phyloP scores from a whole-genome alignment of 2,888 invertebrate species.

The Schrankia costaestrigalis region DNA sequence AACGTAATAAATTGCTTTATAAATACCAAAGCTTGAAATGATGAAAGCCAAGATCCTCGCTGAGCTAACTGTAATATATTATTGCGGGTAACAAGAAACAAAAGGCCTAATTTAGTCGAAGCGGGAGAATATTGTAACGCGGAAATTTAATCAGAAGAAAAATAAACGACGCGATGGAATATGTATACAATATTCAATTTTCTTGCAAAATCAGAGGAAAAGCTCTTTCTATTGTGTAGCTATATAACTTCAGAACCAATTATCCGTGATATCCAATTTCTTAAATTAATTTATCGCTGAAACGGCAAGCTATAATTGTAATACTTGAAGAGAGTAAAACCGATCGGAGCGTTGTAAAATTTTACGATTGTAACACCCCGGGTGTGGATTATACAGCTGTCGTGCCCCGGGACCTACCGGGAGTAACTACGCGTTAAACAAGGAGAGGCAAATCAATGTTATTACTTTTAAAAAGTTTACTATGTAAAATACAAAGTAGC shows the following conservation, averaged over 20 bases:
- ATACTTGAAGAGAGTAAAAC: slow-evolving; percentile 26
- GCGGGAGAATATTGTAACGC: slow-evolving; percentile 13
- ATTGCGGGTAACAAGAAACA: slow-evolving; percentile 17
- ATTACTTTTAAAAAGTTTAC: background rate
- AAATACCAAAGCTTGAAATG: slow-evolving; percentile 2
- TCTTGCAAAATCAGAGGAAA: slow-evolving; percentile 17
- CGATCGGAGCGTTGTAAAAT: slow-evolving; percentile 21
- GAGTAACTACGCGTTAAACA: background rate
- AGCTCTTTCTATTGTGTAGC: slow-evolving; percentile 12
- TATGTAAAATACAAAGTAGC: slow-evolving; percentile 5
- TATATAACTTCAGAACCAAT: slow-evolving; percentile 24
- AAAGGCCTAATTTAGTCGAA: slow-evolving; percentile 16
- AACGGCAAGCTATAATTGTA: slow-evolving; percentile 25
- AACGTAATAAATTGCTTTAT: slow-evolving; percentile 5
- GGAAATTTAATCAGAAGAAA: slow-evolving; percentile 27
- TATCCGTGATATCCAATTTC: slow-evolving; percentile 31
- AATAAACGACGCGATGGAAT: slow-evolving; percentile 19
- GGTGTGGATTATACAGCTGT: slow-evolving; percentile 2
- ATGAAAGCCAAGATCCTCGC: slow-evolving; percentile 4
- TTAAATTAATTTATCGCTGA: slow-evolving; percentile 31
- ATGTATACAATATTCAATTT: slow-evolving; percentile 30
- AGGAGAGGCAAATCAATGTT: background rate
- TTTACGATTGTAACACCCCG: slow-evolving; percentile 14
- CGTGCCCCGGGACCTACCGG: background rate
- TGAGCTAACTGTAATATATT: slow-evolving; percentile 7